Conservation (phyloP, 2,797 vertebrate genomes). For the Rallus crepitans region DNA sequence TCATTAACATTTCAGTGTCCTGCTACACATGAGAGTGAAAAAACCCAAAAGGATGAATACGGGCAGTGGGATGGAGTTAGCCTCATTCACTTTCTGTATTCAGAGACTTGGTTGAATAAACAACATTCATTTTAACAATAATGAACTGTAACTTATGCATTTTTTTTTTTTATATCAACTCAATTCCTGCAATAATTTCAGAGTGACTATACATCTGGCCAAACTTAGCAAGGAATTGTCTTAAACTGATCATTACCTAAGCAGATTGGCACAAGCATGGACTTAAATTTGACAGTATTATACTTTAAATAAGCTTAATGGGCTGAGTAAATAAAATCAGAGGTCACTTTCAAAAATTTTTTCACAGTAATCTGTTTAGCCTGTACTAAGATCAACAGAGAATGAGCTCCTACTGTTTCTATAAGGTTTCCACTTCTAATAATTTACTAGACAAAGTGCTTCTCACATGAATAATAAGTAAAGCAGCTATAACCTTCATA, state of each 20-base stretch:
- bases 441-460: not conserved
- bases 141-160: not conserved
- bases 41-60: not conserved
- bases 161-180: not conserved
- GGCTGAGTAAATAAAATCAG: not conserved
- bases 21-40: not conserved
- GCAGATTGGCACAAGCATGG: not conserved
- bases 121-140: not conserved
- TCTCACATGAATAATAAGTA: not conserved
- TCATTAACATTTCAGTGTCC: not conserved
- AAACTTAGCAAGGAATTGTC: not conserved
- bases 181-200: not conserved
- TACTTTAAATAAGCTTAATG: not conserved
- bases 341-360: not conserved
- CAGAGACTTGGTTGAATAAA: not conserved
- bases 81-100: not conserved
- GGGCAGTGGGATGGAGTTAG: not conserved
- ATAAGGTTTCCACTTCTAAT: not conserved
- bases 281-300: not conserved
- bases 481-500: not conserved
- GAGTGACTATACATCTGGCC: not conserved
- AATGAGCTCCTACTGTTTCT: not conserved
- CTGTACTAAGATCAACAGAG: not conserved
- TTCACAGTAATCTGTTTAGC: not conserved
- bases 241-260: not conserved